Percentiles rank a stretch among this genome's conserved stretches.
Evolutionary conservation across 1,140 invertebrate species (phyloP).

Genomic region (Physella acuta): DNA sequence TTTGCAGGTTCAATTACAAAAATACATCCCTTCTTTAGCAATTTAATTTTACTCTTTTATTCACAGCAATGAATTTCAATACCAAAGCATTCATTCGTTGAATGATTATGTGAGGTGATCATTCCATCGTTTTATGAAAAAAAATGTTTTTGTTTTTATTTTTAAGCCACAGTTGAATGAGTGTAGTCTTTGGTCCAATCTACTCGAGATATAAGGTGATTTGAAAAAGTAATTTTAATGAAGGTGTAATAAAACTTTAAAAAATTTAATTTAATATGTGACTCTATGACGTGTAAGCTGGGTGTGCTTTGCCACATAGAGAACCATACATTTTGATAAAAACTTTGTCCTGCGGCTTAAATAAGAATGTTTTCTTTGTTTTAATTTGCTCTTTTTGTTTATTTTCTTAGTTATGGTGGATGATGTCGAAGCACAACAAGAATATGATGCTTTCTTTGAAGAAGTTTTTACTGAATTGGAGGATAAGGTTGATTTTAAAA

Average conservation of each 20-base stretch:
- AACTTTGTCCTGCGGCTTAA: neutral
- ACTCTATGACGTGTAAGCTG: neutral
- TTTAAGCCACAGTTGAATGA: conserved; percentile 19
- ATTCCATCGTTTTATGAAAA: too few relatives aligned
- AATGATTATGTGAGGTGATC: too few relatives aligned
- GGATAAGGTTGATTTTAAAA: conserved; percentile 85
- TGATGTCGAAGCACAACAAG: conserved; percentile 97
- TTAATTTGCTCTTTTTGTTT: conserved; percentile 10
- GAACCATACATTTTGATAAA: neutral
- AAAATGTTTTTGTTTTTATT: neutral
- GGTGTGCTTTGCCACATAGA: neutral
- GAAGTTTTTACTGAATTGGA: conserved; percentile 98
- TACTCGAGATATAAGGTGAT: conserved; percentile 4
- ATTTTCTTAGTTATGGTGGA: conserved; percentile 74
- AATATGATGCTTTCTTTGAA: conserved; percentile 99
- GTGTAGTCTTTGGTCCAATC: neutral
- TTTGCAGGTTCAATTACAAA: too few relatives aligned
- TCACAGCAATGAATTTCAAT: too few relatives aligned
- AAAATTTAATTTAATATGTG: neutral
- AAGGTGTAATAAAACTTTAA: neutral
- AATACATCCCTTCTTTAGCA: too few relatives aligned
- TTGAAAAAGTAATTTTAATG: too few relatives aligned
- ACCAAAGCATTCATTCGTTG: too few relatives aligned
- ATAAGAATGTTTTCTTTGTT: neutral
- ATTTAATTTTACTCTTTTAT: too few relatives aligned